These are phyloP conservation scores for Pleuronectes platessa DNA, from an alignment of 2,113 vertebrate genomes.

Conservation along the genomic window DNA sequence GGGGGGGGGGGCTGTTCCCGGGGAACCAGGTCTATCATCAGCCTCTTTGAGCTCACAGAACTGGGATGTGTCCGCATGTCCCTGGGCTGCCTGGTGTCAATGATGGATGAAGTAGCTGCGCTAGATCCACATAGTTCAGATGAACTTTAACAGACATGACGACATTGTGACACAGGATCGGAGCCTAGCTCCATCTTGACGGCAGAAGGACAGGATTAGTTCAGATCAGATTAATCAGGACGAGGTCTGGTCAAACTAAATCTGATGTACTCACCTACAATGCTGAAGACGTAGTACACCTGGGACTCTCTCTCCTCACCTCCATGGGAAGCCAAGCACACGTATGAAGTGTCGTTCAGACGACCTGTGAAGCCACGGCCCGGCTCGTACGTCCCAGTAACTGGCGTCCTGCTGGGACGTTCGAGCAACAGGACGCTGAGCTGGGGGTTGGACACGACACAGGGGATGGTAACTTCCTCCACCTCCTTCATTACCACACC, in stretches of 20 bases:
- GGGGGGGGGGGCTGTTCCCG: too few species aligned
- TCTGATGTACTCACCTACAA: constrained; percentile 72
- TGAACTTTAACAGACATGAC: too few species aligned
- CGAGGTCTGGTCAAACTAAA: too few species aligned
- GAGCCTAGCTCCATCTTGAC: too few species aligned
- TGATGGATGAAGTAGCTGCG: too few species aligned
- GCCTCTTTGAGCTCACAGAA: too few species aligned
- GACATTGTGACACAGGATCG: too few species aligned
- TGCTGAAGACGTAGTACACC: constrained; percentile 87
- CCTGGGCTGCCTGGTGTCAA: too few species aligned
- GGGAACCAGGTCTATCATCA: too few species aligned
- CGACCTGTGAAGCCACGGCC: constrained; percentile 87
- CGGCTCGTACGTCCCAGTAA: constrained; percentile 81
- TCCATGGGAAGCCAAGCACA: constrained; percentile 83
- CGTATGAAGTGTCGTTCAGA: constrained; percentile 89
- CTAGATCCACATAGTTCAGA: too few species aligned
- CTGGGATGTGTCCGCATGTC: too few species aligned
- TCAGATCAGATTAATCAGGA: not conserved
- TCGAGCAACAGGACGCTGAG: constrained; percentile 87
- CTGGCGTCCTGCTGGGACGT: constrained; percentile 70
- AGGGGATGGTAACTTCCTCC: constrained; percentile 86
- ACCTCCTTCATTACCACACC: constrained; percentile 86
- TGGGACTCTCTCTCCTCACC: constrained; percentile 84
- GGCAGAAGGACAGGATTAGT: too few species aligned
- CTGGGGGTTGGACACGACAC: constrained; percentile 89